These are phyloP conservation scores for Cydia amplana DNA, from an alignment of 1,140 invertebrate species.

Conservation along the genomic window DNA sequence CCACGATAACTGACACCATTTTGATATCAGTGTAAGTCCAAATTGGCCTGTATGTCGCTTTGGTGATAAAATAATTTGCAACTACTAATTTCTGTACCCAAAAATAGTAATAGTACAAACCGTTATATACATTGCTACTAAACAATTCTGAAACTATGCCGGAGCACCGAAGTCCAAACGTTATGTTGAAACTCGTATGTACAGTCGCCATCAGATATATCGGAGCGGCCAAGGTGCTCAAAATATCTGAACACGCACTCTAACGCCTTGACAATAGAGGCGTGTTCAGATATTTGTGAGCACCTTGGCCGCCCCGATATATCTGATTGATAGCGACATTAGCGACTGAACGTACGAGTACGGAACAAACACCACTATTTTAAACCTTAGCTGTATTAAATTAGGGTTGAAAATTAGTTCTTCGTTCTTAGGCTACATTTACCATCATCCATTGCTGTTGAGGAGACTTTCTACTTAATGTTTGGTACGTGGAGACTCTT, in stretches of 20 bases:
- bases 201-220: too few species aligned
- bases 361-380: background rate
- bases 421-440: background rate
- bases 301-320: too few species aligned
- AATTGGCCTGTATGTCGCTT: too few species aligned
- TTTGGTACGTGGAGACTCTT: background rate
- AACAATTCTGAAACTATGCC: slow-evolving; percentile 8
- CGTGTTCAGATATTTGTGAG: too few species aligned
- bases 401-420: background rate
- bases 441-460: background rate
- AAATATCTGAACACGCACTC: too few species aligned
- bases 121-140: background rate
- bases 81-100: background rate
- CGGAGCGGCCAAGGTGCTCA: too few species aligned
- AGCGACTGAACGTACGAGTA: too few species aligned
- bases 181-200: background rate
- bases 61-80: too few species aligned
- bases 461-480: slow-evolving; percentile 11
- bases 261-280: too few species aligned
- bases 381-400: background rate
- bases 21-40: too few species aligned
- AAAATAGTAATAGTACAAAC: background rate
- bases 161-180: background rate
- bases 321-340: too few species aligned
- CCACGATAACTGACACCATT: too few species aligned